Evolutionary conservation across 2,797 vertebrate genomes (phyloP), one percentile per base, ranked within the genome.

Genomic region (Trachurus trachurus): DNA sequence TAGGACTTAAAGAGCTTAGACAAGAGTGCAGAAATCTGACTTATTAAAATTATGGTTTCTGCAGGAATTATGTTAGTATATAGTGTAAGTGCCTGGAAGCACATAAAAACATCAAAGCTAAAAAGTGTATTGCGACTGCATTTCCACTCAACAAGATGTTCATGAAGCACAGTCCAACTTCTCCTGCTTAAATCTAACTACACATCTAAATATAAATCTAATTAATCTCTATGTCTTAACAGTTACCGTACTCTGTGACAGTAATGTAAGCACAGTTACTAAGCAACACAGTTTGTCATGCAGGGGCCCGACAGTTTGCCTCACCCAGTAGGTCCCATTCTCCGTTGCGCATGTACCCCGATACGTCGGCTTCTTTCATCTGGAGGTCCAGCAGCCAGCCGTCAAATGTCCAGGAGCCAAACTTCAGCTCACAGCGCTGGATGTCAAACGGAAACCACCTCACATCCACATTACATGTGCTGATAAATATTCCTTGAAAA

Each of bases 381-480:
- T 96, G 95, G 74, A 96, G 87, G 84, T 96, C 96, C 82, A 96
- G 87, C 83, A 95, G 84, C 96, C 95, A 96, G 60, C 96, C 95
- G 5, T 96, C 96, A 82, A 95, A 96, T 0, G 94, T 94, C 95
- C 96, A 96, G 0, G 96, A 96, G 68, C 96, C 96, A 52, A 96
- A 96, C 87, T 96, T 96, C n/a, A 96, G 72, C 70, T 96, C 94
- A 22, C 95, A 96, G 60, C 92, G 94, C 84, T 96, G 96, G 84
- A 96, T 94, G 89, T 96, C 95, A 52, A 96, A 96, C 0, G 96
- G 96, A 80, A 96, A 96, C 96, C 96, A 96, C 44, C 94, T 91
- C n/a, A 96, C 96, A 7, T 96, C 96, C 50, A 96, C 95, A 1
- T 93, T 94, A 56, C 96, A 96, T 0, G 95, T 95, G 82, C 96